Conservation (phyloP, 2,888 invertebrate genomes). For the Diarsia dahlii region DNA sequence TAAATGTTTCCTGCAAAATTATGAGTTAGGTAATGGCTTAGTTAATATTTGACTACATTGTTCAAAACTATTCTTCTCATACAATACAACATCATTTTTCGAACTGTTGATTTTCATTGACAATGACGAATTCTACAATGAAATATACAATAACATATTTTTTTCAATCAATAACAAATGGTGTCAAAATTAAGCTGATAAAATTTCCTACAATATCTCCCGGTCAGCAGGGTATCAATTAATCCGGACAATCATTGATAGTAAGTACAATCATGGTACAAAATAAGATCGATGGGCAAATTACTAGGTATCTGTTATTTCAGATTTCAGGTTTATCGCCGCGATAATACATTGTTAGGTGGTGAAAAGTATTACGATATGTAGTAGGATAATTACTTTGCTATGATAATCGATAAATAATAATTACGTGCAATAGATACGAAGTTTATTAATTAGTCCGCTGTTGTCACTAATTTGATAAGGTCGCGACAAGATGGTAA, state of each 20-base stretch:
- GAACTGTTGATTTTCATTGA: neutral
- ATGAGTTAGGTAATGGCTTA: too few relatives aligned
- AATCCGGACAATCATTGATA: slow-evolving; percentile 7
- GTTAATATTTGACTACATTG: neutral
- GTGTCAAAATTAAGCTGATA: neutral
- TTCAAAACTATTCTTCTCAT: neutral
- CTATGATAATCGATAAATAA: slow-evolving; percentile 27
- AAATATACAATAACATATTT: neutral
- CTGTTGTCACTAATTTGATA: slow-evolving; percentile 18
- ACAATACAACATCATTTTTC: neutral
- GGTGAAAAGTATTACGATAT: slow-evolving; percentile 27
- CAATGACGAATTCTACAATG: neutral
- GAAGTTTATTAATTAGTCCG: slow-evolving; percentile 24
- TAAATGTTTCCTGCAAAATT: too few relatives aligned
- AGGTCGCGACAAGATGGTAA: slow-evolving; percentile 48
- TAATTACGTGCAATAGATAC: neutral
- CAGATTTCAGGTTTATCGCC: slow-evolving; percentile 15
- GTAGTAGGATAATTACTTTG: slow-evolving; percentile 34
- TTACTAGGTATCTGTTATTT: neutral
- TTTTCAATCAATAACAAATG: neutral
- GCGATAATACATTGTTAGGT: slow-evolving; percentile 10
- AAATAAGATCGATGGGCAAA: slow-evolving; percentile 35
- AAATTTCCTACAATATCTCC: neutral
- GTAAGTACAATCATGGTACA: neutral
- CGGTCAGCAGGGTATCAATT: slow-evolving; percentile 15